These are phyloP conservation scores for Hippopotamyrus pictus DNA, from an alignment of 2,797 vertebrate species.

Conservation along the genomic window DNA sequence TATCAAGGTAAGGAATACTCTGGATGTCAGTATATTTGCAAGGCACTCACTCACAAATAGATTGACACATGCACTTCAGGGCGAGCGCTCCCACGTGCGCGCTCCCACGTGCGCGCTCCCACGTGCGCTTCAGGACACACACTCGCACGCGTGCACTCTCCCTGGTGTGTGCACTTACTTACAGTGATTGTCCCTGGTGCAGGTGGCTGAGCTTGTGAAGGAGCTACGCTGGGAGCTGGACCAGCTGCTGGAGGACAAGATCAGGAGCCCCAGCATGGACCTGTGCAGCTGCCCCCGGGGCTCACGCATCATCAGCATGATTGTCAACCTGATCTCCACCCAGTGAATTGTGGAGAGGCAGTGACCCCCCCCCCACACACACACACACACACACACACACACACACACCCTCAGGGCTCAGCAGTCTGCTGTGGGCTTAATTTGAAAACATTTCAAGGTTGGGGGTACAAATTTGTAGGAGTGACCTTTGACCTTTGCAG, in stretches of 20 bases:
- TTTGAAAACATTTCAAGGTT: not conserved
- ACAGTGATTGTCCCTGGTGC: not conserved
- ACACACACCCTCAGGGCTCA: not conserved
- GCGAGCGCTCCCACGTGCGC: too few relatives aligned
- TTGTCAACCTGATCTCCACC: constrained; percentile 88
- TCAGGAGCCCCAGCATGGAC: constrained; percentile 86
- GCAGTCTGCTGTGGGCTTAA: not conserved
- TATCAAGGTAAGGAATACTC: not conserved
- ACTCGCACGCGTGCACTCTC: not conserved
- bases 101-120: not conserved
- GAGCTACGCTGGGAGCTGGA: constrained; percentile 89
- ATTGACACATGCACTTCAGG: not conserved
- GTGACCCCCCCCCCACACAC: not conserved
- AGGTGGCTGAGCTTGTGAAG: constrained; percentile 92
- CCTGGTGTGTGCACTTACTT: not conserved
- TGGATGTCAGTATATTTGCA: not conserved
- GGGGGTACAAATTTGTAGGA: not conserved
- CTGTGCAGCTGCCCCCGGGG: constrained; percentile 84
- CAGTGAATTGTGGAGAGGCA: constrained; percentile 53
- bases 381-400: not conserved
- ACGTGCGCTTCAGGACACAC: not conserved
- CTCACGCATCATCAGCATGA: constrained; percentile 86
- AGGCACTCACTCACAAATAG: not conserved
- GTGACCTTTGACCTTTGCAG: not conserved
- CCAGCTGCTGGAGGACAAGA: constrained; percentile 92